Base-by-base conservation (phyloP, 1,140 invertebrate species). In the Apis florea region DNA sequence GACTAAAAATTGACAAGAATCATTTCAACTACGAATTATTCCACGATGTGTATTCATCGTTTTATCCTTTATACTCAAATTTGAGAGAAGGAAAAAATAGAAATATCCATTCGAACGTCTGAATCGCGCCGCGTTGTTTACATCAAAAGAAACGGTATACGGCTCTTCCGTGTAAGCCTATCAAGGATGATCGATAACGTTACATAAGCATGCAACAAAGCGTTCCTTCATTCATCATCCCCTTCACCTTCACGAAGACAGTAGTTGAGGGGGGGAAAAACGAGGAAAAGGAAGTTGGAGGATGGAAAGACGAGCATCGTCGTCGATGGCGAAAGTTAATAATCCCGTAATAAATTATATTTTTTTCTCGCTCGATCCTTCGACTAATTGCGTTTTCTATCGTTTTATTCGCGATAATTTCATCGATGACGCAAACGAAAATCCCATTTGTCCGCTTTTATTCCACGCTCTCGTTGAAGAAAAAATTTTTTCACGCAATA, bases 261-360 rank as follows among this genome's bases (percentile, higher is more conserved):
- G 56, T 9, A 21, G 9, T 6, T 0, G 53, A n/a, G 64, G 19
- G 19, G 61, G 61, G 12, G 66, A 4, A 24, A 51, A n/a, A 68
- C 10, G 66, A 53, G 6, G 67, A 24, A 51, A 12, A 40, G 19
- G 40, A 69, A 69, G 0, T 1, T 9, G 19, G 21, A 49, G 19
- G 21, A 49, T 19, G 26, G n/a, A 24, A 59, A 24, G 24, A 59
- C 9, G 47, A 26, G 40, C 49, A 24, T 10, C 21, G 24, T 2
- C 67, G 1, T 9, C 4, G 21, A 12, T 49, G 47, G n/a, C 21
- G 47, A 51, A 69, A 69, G 49, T 69, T 69, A 74, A 61, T 74
- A 40, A 40, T 40, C 59, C 47, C 59, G 59, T 51, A 12, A 74
- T 64, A 74, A 74, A 74, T 74, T 64, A 74, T 40, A 74, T 74